A percentile compares a stretch with the other conserved stretches of the same genome.
Evolutionary conservation across 2,888 invertebrate genomes (phyloP).

Genomic region (Drosophila cognata): DNA sequence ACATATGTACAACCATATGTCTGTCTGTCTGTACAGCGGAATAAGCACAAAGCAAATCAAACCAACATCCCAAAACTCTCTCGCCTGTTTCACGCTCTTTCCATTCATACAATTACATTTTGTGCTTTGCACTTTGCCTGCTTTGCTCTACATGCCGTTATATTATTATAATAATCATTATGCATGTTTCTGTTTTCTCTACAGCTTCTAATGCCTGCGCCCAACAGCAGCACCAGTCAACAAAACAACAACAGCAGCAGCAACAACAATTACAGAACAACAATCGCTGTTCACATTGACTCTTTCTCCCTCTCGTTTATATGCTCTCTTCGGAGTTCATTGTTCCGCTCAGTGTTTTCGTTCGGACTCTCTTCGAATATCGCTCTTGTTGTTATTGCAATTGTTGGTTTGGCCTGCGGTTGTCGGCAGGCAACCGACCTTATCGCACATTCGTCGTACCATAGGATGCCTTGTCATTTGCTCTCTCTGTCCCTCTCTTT

Average conservation of each 20-base stretch:
- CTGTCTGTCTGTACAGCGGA: conserved; percentile 22
- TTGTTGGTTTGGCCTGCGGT: conserved; percentile 31
- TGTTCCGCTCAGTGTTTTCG: conserved; percentile 8
- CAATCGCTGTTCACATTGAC: conserved; percentile 33
- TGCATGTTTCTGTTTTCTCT: conserved; percentile 58
- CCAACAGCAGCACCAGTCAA: conserved; percentile 11
- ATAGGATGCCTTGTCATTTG: conserved; percentile 25
- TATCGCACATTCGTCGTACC: conserved; percentile 61
- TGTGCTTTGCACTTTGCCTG: conserved; percentile 57
- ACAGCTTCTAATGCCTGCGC: conserved; percentile 63
- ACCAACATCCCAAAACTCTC: conserved; percentile 51
- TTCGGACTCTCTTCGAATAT: conserved; percentile 29
- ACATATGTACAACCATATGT: conserved; percentile 1
- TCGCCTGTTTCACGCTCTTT: conserved; percentile 28
- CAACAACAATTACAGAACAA: conserved; percentile 30
- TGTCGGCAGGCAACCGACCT: conserved; percentile 56
- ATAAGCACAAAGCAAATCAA: conserved; percentile 56
- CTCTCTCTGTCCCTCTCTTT: conserved; percentile 40
- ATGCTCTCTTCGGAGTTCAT: conserved; percentile 16
- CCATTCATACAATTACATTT: conserved; percentile 61
- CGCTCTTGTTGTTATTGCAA: conserved; percentile 24
- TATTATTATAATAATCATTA: conserved; percentile 66
- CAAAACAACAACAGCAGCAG: conserved; percentile 8
- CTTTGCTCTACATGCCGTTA: conserved; percentile 74
- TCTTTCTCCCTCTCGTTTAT: background rate